Evolutionary conservation across 2,797 vertebrate species (phyloP), one percentile per base, ranked within the genome.

Genomic region (Sardinella longiceps): DNA sequence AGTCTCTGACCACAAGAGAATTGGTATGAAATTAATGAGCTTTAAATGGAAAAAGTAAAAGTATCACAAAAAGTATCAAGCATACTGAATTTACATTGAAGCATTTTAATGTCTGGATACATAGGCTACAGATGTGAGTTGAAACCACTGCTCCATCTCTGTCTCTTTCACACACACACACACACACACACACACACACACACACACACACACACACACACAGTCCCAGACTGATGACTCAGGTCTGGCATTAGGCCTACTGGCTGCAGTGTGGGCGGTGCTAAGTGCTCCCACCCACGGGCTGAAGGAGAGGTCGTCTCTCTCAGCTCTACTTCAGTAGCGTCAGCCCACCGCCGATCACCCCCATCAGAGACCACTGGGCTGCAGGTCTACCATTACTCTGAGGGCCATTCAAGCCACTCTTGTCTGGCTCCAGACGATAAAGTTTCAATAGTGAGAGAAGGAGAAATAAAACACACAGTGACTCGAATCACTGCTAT

Each of bases 181-280:
- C 4, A 43, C 4, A 43, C 4, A 48, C 10, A 66, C 28, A 66
- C 51, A n/a, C 30, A 33, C 56, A 60, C 56, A 60, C 56, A 60
- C 56, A 60, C 56, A 60, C 56, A 60, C 56, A 60, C 56, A 58
- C 56, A 58, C n/a, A 60, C n/a, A 60, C 58, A 60, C 37, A 25
- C 86, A 86, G 58, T 60, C 81, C 81, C 60, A 85, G 80, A 82
- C 81, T 81, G 48, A 51, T 80, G 83, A 88, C 77, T 86, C 87
- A 85, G 84, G 63, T n/a, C 12, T 58, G 56, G 20, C 14, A 23
- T n/a, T 80, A 53, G 51, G 51, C 51, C 51, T 53, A 58, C 30
- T 70, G 58, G 80, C 81, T 82, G 83, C 23, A 58, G 53, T 58
- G 53, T 58, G 20, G n/a, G 28, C 6, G 45, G 53, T 81, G 14